phyloP scores from a whole-genome alignment of 2,797 vertebrate species.

The Hoplostethus atlanticus region DNA sequence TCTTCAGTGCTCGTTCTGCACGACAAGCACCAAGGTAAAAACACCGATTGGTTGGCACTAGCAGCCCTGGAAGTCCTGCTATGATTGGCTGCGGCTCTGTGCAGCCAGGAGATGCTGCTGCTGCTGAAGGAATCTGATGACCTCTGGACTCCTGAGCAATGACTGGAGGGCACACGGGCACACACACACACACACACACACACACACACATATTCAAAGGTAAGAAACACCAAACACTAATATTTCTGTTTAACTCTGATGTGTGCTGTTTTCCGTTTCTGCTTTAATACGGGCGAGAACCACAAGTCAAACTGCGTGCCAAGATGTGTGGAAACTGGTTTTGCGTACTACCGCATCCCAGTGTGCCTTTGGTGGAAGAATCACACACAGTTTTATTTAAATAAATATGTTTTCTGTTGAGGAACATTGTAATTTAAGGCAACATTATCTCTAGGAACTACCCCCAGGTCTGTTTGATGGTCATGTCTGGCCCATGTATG shows the following conservation, averaged over 20 bases:
- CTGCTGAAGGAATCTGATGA: constrained; percentile 95
- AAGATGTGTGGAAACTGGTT: not conserved
- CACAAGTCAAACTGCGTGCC: not conserved
- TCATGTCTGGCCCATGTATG: too few relatives aligned
- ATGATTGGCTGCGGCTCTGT: constrained; percentile 89
- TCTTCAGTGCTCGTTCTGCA: not conserved
- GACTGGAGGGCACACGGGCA: constrained; percentile 83
- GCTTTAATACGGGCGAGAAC: too few relatives aligned
- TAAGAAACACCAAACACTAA: constrained; percentile 16
- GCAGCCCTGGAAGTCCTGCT: constrained; percentile 89
- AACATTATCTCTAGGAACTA: too few relatives aligned
- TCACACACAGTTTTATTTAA: too few relatives aligned
- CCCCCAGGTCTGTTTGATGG: too few relatives aligned
- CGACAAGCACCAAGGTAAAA: constrained; percentile 11
- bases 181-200: not conserved
- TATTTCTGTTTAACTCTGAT: not conserved
- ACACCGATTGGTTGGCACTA: constrained; percentile 38
- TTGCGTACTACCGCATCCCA: too few relatives aligned
- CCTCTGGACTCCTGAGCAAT: constrained; percentile 95
- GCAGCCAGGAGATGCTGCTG: constrained; percentile 93
- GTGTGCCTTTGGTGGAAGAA: too few relatives aligned
- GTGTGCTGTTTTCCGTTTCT: too few relatives aligned
- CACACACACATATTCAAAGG: constrained; percentile 5
- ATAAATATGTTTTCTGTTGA: too few relatives aligned
- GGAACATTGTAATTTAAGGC: too few relatives aligned